Evolutionary conservation across 2,797 vertebrate genomes (phyloP).

Genomic region (Amphiprion clarkii): DNA sequence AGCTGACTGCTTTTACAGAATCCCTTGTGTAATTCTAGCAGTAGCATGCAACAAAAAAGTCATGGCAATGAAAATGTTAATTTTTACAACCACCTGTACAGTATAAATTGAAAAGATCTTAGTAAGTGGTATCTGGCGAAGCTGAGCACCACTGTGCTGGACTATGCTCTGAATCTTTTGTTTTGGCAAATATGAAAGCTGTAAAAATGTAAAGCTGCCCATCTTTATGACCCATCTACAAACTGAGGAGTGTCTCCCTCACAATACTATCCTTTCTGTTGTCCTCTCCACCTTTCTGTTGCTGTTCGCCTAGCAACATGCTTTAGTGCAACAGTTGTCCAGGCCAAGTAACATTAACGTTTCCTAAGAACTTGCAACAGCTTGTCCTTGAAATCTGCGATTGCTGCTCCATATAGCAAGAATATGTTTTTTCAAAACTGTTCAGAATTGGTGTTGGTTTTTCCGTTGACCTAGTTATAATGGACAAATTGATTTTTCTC

Average conservation of each 20-base stretch:
- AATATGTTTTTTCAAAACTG: background rate
- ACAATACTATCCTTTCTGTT: constrained; percentile 37
- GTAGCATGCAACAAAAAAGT: background rate
- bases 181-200: constrained; percentile 63
- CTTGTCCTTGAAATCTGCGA: constrained; percentile 20
- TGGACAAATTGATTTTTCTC: constrained; percentile 16
- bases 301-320: constrained; percentile 57
- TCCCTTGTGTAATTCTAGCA: constrained; percentile 10
- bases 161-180: constrained; percentile 61
- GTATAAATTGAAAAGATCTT: constrained; percentile 11
- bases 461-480: constrained; percentile 7
- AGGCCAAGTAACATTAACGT: constrained; percentile 14
- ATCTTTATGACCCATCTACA: constrained; percentile 64
- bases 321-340: constrained; percentile 15
- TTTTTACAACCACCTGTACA: constrained; percentile 9
- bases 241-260: constrained; percentile 44
- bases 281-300: constrained; percentile 24
- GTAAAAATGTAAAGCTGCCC: constrained; percentile 63
- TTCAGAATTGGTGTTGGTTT: constrained; percentile 12
- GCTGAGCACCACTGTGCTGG: constrained; percentile 31
- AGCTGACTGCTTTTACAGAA: constrained; percentile 29
- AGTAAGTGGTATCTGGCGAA: constrained; percentile 45
- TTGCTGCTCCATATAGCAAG: background rate
- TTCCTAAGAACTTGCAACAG: constrained; percentile 12
- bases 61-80: background rate